phyloP scores from a whole-genome alignment of 2,797 vertebrate species.

The Arnoldichthys spilopterus region DNA sequence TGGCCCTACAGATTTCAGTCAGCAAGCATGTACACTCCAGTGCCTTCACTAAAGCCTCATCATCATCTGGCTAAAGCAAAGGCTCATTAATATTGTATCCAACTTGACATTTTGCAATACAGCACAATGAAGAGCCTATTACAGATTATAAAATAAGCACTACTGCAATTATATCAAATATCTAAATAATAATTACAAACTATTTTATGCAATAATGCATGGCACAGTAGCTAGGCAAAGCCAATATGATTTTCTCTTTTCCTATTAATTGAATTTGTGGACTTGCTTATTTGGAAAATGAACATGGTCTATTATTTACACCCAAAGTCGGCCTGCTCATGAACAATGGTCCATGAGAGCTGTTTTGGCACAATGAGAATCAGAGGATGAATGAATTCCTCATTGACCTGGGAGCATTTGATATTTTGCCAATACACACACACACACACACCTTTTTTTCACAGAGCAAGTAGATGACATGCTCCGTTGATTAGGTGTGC shows the following conservation, averaged over 20 bases:
- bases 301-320: constrained; percentile 9
- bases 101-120: background rate
- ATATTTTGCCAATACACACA: constrained; percentile 8
- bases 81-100: constrained; percentile 4
- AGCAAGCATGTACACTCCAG: background rate
- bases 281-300: background rate
- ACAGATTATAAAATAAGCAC: background rate
- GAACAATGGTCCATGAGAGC: background rate
- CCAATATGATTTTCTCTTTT: background rate
- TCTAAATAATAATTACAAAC: background rate
- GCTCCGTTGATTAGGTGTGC: constrained; percentile 50
- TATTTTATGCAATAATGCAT: background rate
- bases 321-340: background rate
- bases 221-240: too few species aligned
- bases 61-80: constrained; percentile 8
- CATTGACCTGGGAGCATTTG: constrained; percentile 23
- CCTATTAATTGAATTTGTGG: background rate
- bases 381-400: constrained; percentile 31
- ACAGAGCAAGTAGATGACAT: constrained; percentile 38
- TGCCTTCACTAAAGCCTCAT: constrained; percentile 17
- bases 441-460: constrained; percentile 30
- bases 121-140: constrained; percentile 6
- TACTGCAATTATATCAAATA: background rate
- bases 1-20: constrained; percentile 10
- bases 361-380: constrained; percentile 14